These are phyloP conservation scores for Sceloporus undulatus DNA, from an alignment of 2,113 vertebrate species.

Conservation along the genomic window DNA sequence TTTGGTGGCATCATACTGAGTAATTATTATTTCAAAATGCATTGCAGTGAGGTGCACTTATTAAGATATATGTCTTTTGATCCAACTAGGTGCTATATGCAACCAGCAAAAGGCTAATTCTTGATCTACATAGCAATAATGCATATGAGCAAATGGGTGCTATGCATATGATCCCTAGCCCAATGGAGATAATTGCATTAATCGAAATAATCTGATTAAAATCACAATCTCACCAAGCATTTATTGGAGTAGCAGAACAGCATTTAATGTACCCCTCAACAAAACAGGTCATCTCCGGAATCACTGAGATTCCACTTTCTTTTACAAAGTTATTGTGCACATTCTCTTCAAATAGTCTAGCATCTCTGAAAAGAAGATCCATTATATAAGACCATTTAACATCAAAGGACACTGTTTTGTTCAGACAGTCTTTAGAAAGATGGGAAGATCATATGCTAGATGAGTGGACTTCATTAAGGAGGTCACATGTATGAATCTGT, in stretches of 20 bases:
- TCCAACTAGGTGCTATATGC: background rate
- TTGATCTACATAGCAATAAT: background rate
- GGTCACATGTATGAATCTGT: no score
- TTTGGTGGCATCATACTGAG: background rate
- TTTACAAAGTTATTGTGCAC: background rate
- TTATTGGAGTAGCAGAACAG: background rate
- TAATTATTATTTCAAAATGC: background rate
- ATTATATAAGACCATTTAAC: background rate
- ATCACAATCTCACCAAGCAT: background rate
- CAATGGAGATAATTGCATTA: background rate
- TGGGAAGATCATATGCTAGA: no score
- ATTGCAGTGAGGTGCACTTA: background rate
- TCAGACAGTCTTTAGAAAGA: background rate
- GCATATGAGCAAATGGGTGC: background rate
- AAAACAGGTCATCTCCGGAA: background rate
- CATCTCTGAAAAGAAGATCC: background rate
- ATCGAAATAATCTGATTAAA: background rate
- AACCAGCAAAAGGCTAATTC: background rate
- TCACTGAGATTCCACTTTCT: background rate
- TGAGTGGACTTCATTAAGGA: no score
- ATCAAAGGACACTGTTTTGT: background rate
- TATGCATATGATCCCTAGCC: background rate
- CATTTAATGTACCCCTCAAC: background rate
- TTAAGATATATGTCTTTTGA: background rate
- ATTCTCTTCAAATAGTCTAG: background rate